phyloP scores from a whole-genome alignment of 2,888 invertebrate genomes.

The Machimus rusticus region DNA sequence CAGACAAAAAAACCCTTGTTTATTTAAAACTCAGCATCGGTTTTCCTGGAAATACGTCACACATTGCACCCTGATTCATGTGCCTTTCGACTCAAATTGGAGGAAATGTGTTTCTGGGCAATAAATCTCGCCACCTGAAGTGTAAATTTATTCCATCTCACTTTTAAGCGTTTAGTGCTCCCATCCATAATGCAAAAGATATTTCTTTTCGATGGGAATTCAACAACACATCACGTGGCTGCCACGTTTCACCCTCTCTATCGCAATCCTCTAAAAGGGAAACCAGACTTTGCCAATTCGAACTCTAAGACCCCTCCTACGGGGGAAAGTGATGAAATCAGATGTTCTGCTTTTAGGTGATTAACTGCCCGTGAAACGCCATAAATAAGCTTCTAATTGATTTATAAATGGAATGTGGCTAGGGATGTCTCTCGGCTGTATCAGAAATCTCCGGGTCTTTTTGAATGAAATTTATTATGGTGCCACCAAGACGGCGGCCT shows the following conservation, averaged over 20 bases:
- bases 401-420: slow-evolving; percentile 23
- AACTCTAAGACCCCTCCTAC: neutral
- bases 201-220: neutral
- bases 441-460: neutral
- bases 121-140: neutral
- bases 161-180: neutral
- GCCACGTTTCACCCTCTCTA: neutral
- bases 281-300: neutral
- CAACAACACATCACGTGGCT: neutral
- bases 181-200: neutral
- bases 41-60: neutral
- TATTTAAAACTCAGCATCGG: neutral
- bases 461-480: neutral
- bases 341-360: slow-evolving; percentile 1
- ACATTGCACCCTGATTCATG: neutral
- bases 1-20: neutral
- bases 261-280: neutral
- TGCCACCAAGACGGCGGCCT: neutral
- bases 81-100: neutral
- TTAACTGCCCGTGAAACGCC: slow-evolving; percentile 25
- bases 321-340: slow-evolving; percentile 23
- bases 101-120: neutral
- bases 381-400: slow-evolving; percentile 29
- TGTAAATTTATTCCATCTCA: neutral
- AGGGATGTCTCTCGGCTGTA: neutral